phyloP scores from a whole-genome alignment of 2,113 vertebrate genomes.

The Atrichornis clamosus region DNA sequence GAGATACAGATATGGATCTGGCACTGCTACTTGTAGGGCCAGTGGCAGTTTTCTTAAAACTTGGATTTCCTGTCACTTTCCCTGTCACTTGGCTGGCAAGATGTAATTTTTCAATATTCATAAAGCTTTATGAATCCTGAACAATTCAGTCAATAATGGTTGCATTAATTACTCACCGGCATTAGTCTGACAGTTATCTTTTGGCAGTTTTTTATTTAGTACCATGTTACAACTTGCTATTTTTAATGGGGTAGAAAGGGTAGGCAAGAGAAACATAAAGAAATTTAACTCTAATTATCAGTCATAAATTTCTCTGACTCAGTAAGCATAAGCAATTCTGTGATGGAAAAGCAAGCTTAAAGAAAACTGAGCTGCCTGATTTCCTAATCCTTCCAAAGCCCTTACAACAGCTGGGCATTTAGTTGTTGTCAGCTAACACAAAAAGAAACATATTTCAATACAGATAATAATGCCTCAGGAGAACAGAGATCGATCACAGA shows the following conservation, averaged over 20 bases:
- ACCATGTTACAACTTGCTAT: not conserved
- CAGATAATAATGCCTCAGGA: not conserved
- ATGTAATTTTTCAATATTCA: not conserved
- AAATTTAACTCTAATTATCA: constrained; percentile 35
- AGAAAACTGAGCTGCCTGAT: not conserved
- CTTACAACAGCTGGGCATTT: constrained; percentile 20
- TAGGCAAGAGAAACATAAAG: constrained; percentile 11
- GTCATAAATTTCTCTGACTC: constrained; percentile 7
- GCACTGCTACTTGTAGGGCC: not conserved
- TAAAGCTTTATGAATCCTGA: not conserved
- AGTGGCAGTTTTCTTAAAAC: not conserved
- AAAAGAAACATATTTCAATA: constrained; percentile 37
- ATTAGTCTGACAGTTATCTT: not conserved
- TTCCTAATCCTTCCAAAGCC: constrained; percentile 22
- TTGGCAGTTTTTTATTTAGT: not conserved
- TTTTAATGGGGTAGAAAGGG: not conserved
- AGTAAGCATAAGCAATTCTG: not conserved
- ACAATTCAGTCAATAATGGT: not conserved
- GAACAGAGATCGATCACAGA: not conserved
- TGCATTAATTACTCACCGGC: not conserved
- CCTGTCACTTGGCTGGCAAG: not conserved
- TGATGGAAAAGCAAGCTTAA: not conserved
- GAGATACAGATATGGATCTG: not conserved
- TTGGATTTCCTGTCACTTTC: not conserved
- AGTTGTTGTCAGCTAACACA: not conserved